Conservation (phyloP, 2,113 vertebrate species). For the Perca fluviatilis region DNA sequence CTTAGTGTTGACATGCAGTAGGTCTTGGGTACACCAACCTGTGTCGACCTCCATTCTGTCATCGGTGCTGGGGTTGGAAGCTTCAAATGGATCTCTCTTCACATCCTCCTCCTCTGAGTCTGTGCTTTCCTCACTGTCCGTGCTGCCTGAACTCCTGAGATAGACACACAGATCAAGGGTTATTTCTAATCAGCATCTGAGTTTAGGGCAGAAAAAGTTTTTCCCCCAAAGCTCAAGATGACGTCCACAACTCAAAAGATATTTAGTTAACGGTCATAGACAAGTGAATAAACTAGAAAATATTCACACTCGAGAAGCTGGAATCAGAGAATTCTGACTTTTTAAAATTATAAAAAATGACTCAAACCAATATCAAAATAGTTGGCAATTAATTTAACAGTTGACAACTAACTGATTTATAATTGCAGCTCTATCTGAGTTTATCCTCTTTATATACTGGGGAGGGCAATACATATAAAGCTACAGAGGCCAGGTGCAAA, state of each 20-base stretch:
- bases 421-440: not conserved
- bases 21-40: conserved; percentile 75
- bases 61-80: conserved; percentile 84
- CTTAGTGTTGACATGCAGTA: not conserved
- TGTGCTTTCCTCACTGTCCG: conserved; percentile 98
- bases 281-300: no score
- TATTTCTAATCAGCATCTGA: not conserved
- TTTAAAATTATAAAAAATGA: no score
- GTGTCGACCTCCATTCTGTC: conserved; percentile 98
- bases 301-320: no score
- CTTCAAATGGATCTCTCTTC: conserved; percentile 92
- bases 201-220: no score
- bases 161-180: not conserved
- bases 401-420: no score
- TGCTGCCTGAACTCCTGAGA: conserved; percentile 94
- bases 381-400: no score
- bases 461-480: not conserved
- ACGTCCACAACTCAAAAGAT: no score
- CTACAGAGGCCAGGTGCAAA: not conserved
- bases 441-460: not conserved
- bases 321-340: no score
- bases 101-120: conserved; percentile 98
- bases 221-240: no score
- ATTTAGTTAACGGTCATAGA: no score
- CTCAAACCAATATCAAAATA: no score